Base-by-base conservation (phyloP, 2,888 invertebrate genomes). In the Ophion obscuratus region DNA sequence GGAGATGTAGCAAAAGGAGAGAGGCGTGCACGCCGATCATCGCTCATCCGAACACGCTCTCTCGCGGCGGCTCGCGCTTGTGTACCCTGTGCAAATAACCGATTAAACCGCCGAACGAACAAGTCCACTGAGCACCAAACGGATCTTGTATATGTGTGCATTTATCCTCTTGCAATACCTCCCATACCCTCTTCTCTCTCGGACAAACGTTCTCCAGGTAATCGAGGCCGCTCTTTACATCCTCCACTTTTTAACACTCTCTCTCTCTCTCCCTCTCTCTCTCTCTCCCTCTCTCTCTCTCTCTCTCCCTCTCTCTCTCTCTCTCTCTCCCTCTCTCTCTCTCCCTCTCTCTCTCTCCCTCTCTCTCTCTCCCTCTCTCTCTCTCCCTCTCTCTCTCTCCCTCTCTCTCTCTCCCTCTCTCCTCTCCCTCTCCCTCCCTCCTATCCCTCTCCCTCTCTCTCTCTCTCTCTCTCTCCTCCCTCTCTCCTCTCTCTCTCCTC, bases 41-140 rank as follows among this genome's bases (percentile, higher is more conserved):
- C 87, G 87, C 87, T 89, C 89, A 88, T 90, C 88, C 87, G 83
- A 86, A 87, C 89, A 87, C 89, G 88, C 81, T 64, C 71, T 75
- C 77, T 47, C 78, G 86, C 77, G 67, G 87, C 80, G 81, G 71
- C 74, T 80, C 57, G 57, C 53, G 73, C 27, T 67, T 74, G 67
- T 83, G 62, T 62, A 83, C 88, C 87, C 88, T 89, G 87, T 87
- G 90, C 88, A 88, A 91, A 91, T 91, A 90, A 89, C 89, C 89
- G 89, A 91, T 92, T 90, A 88, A 88, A 87, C 81, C 86, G 87
- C 85, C 84, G 86, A 83, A 83, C 86, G 81, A 67, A 83, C 83
- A 68, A 81, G 86, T 73, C 67, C 66, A 44, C 62, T 36, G 57
- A 70, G 83, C 44, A 76, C 62, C n/a, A 66, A 82, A 83, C 61